phyloP scores from a whole-genome alignment of 2,113 vertebrate genomes.

The Aspiorhynchus laticeps region DNA sequence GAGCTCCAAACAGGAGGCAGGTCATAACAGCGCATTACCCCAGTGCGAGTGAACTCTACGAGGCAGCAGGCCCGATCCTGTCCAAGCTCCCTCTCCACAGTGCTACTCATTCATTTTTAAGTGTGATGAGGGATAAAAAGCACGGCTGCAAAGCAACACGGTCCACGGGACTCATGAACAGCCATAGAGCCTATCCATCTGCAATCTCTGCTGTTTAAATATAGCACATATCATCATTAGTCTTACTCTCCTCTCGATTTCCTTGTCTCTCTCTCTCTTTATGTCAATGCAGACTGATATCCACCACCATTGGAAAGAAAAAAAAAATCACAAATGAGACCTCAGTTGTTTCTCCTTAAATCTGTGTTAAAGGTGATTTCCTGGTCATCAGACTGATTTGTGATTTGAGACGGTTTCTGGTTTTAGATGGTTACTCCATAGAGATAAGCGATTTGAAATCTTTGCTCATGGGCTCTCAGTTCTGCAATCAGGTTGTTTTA shows the following conservation, averaged over 20 bases:
- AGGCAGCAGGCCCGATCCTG: conserved; percentile 18
- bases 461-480: not conserved
- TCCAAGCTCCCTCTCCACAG: not conserved
- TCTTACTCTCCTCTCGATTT: conserved; percentile 14
- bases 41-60: not conserved
- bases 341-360: conserved; percentile 1
- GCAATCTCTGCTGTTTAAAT: conserved; percentile 43
- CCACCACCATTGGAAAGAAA: not conserved
- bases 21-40: conserved; percentile 5
- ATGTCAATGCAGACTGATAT: conserved; percentile 28
- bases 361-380: no score
- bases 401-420: not conserved
- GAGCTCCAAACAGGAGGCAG: conserved; percentile 13
- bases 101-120: conserved; percentile 47
- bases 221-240: conserved; percentile 39
- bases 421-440: not conserved
- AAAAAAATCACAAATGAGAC: not conserved
- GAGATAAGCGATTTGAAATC: not conserved
- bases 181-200: conserved; percentile 40
- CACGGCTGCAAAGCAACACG: conserved; percentile 30
- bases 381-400: no score
- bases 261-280: conserved; percentile 16
- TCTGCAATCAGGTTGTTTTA: not conserved
- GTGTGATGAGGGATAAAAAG: conserved; percentile 25
- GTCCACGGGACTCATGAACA: conserved; percentile 22